Conservation (phyloP, 2,113 vertebrate genomes). For the Holacanthus passer region DNA sequence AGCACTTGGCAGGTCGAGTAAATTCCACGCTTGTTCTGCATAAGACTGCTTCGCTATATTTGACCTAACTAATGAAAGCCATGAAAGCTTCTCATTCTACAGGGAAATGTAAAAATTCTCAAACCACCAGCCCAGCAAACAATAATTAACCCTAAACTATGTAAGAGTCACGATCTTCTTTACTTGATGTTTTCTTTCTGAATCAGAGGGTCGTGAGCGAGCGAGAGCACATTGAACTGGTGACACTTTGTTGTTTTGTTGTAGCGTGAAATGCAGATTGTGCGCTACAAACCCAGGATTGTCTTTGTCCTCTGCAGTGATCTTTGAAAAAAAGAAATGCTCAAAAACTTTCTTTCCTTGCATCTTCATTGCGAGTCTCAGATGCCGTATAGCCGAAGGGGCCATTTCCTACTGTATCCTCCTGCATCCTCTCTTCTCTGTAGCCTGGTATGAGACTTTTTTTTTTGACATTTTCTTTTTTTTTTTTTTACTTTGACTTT, state of each 20-base stretch:
- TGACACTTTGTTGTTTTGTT: conserved; percentile 16
- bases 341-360: conserved; percentile 4
- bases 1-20: conserved; percentile 4
- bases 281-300: neutral
- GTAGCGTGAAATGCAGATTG: conserved; percentile 18
- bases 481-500: conserved; percentile 55
- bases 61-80: conserved; percentile 31
- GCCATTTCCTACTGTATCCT: conserved; percentile 47
- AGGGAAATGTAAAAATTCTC: neutral
- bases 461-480: conserved; percentile 23
- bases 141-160: neutral
- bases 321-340: conserved; percentile 20
- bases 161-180: neutral
- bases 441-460: conserved; percentile 29
- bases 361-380: conserved; percentile 30
- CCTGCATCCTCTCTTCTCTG: conserved; percentile 57
- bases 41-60: conserved; percentile 3
- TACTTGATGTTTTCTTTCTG: neutral
- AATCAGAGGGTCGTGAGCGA: conserved; percentile 1
- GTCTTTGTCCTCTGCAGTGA: neutral
- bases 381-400: conserved; percentile 38
- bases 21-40: conserved; percentile 5
- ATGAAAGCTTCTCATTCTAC: neutral
- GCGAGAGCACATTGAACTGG: neutral
- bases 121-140: conserved; percentile 3